Conservation (phyloP, 2,113 vertebrate species). For the Nipponia nippon region DNA sequence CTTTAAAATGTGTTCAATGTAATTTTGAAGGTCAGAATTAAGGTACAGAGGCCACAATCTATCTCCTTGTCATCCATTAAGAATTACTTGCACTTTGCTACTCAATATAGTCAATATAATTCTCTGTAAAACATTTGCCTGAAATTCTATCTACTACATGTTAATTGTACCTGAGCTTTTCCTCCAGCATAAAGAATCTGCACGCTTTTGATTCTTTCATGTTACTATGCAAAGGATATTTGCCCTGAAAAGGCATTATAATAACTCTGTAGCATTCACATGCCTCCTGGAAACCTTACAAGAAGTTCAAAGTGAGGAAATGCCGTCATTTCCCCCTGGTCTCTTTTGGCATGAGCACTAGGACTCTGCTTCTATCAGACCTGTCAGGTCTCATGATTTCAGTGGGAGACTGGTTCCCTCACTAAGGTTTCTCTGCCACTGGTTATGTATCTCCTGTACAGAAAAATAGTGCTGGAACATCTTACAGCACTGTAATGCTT, state of each 20-base stretch:
- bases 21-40: conserved; percentile 5
- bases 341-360: neutral
- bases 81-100: neutral
- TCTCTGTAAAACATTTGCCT: neutral
- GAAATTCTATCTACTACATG: neutral
- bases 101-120: neutral
- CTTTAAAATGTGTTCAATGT: neutral
- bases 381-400: neutral
- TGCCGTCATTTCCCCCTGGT: neutral
- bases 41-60: neutral
- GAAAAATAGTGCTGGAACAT: neutral
- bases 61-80: neutral
- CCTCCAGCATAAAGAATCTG: neutral
- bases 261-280: neutral
- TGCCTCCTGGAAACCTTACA: conserved; percentile 10
- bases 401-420: neutral
- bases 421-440: neutral
- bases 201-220: conserved; percentile 23
- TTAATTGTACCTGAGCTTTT: neutral
- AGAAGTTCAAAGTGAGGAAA: conserved; percentile 29
- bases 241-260: neutral
- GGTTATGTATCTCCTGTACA: neutral
- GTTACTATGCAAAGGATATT: conserved; percentile 8
- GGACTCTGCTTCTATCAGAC: neutral
- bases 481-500: neutral